phyloP scores from a whole-genome alignment of 2,888 invertebrate genomes.

The Trichopoda pennipes region DNA sequence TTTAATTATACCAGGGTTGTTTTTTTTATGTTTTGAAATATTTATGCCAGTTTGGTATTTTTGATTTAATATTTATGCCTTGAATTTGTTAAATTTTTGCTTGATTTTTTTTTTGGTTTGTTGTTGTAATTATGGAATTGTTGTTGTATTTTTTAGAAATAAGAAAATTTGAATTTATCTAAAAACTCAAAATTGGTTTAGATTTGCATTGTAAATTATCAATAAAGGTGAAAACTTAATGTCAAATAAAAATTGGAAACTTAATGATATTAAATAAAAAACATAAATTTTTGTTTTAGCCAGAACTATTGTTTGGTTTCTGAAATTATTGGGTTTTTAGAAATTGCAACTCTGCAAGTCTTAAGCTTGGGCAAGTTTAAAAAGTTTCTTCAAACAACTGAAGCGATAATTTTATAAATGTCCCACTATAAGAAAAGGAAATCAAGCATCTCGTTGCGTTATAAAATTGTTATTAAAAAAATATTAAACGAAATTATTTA shows the following conservation, averaged over 20 bases:
- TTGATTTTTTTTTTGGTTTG: conserved; percentile 56
- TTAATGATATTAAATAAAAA: conserved; percentile 18
- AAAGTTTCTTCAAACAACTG: too few species aligned
- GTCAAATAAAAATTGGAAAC: conserved; percentile 57
- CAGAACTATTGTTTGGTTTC: conserved; percentile 72
- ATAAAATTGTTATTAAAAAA: too few species aligned
- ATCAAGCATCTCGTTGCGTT: not conserved
- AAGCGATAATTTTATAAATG: too few species aligned
- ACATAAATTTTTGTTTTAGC: conserved; percentile 66
- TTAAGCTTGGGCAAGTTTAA: not conserved
- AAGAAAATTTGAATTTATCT: conserved; percentile 43
- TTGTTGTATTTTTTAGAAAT: conserved; percentile 55
- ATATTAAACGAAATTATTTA: too few species aligned
- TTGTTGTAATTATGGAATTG: conserved; percentile 57
- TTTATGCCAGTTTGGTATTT: conserved; percentile 50
- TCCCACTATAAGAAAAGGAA: not conserved
- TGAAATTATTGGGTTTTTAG: not conserved
- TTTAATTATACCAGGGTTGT: conserved; percentile 50
- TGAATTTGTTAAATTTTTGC: conserved; percentile 70
- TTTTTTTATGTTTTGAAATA: conserved; percentile 34
- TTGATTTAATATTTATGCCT: conserved; percentile 67
- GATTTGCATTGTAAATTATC: conserved; percentile 70
- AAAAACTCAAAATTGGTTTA: conserved; percentile 74
- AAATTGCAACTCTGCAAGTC: not conserved
- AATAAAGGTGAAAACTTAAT: not conserved